phyloP scores from a whole-genome alignment of 2,113 vertebrate genomes.

The Muntiacus muntjak region DNA sequence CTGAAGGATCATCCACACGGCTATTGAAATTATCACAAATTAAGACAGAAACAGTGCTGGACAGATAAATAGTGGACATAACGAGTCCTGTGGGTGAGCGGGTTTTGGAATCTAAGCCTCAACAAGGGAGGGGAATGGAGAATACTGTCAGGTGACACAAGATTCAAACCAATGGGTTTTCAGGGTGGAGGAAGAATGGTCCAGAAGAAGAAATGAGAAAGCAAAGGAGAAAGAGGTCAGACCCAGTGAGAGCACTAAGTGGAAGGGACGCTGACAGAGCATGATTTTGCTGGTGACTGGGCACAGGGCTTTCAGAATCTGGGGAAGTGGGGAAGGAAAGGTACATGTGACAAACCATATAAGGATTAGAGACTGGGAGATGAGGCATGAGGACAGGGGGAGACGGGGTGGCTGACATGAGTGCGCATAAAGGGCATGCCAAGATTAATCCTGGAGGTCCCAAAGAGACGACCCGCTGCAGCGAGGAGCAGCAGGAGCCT shows the following conservation, averaged over 20 bases:
- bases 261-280: neutral
- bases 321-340: neutral
- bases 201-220: neutral
- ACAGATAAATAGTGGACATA: neutral
- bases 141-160: neutral
- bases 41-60: neutral
- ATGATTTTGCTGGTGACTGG: neutral
- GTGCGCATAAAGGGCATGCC: neutral
- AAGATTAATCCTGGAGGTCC: neutral
- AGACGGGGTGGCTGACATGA: neutral
- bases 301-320: neutral
- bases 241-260: neutral
- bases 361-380: neutral
- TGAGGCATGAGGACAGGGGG: neutral
- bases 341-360: neutral
- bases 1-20: neutral
- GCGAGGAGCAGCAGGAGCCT: too few species aligned
- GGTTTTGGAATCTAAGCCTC: neutral
- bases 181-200: neutral
- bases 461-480: accelerated
- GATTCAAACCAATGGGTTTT: neutral
- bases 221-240: neutral
- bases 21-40: neutral
- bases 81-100: accelerated
- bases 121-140: neutral